phyloP scores from a whole-genome alignment of 2,113 vertebrate genomes.

The Hemibagrus wyckioides region DNA sequence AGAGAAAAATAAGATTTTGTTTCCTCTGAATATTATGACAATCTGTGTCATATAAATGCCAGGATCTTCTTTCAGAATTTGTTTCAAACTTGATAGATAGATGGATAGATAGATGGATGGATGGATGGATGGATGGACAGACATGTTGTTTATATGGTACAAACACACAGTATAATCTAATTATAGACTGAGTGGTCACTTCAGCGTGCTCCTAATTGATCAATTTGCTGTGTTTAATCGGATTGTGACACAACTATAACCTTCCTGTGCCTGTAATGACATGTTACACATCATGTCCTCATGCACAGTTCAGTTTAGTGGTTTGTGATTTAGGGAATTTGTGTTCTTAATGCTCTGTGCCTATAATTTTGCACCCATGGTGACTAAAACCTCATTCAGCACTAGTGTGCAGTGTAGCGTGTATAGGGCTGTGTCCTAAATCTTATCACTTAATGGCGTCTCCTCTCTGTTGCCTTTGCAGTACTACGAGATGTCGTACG shows the following conservation, averaged over 20 bases:
- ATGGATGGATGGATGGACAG: neutral
- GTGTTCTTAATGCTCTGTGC: neutral
- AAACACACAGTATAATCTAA: neutral
- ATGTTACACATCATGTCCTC: neutral
- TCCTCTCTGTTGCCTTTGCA: conserved; percentile 46
- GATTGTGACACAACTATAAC: neutral
- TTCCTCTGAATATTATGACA: neutral
- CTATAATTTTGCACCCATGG: neutral
- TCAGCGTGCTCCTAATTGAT: conserved; percentile 15
- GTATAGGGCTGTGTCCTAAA: neutral
- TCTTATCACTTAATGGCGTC: neutral
- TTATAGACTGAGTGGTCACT: neutral
- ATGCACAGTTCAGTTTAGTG: neutral
- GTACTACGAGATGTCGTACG: conserved; percentile 99
- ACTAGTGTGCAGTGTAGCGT: neutral
- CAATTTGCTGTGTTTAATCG: conserved; percentile 23
- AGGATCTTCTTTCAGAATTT: neutral
- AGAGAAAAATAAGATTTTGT: too few species aligned
- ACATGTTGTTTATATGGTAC: neutral
- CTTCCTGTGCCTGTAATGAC: neutral
- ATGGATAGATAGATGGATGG: too few species aligned
- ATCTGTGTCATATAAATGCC: neutral
- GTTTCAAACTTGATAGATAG: neutral
- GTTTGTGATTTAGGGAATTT: neutral
- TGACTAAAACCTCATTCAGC: neutral